A percentile compares a stretch with the other conserved stretches of the same genome.
Conservation (phyloP, 2,113 vertebrate species). For the Chlamydotis undulata region DNA sequence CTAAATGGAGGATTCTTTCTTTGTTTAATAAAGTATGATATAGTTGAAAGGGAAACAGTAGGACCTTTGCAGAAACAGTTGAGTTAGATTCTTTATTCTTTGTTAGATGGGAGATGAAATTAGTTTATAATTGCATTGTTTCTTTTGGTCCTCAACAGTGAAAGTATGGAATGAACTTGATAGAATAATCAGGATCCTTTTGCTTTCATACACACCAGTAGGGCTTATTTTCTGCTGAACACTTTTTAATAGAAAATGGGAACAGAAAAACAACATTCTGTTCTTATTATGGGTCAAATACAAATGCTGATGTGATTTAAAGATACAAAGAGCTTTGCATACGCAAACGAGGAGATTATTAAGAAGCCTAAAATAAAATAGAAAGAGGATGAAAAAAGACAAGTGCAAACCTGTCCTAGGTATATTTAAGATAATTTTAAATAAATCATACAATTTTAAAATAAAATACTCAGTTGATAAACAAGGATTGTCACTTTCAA, state of each 20-base stretch:
- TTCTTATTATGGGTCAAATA: conserved; percentile 27
- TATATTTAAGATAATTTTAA: conserved; percentile 21
- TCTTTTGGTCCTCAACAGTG: not conserved
- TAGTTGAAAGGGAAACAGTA: not conserved
- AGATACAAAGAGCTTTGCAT: not conserved
- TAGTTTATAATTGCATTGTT: not conserved
- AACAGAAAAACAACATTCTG: not conserved
- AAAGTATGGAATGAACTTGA: not conserved
- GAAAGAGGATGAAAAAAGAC: conserved; percentile 8
- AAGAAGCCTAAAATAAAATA: conserved; percentile 28
- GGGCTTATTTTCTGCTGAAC: not conserved
- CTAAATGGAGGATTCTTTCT: not conserved
- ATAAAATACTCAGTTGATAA: not conserved
- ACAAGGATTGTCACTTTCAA: not conserved
- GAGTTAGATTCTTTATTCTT: not conserved
- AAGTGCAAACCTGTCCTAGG: not conserved
- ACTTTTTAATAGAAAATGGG: not conserved
- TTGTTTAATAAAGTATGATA: not conserved
- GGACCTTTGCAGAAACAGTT: not conserved
- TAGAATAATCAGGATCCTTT: not conserved
- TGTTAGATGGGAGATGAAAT: not conserved
- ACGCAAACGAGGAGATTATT: not conserved
- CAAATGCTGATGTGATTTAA: conserved; percentile 8
- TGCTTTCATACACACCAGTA: not conserved
- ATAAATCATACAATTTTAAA: not conserved